phyloP scores from a whole-genome alignment of 2,888 invertebrate species.

The Tenodera sinensis region DNA sequence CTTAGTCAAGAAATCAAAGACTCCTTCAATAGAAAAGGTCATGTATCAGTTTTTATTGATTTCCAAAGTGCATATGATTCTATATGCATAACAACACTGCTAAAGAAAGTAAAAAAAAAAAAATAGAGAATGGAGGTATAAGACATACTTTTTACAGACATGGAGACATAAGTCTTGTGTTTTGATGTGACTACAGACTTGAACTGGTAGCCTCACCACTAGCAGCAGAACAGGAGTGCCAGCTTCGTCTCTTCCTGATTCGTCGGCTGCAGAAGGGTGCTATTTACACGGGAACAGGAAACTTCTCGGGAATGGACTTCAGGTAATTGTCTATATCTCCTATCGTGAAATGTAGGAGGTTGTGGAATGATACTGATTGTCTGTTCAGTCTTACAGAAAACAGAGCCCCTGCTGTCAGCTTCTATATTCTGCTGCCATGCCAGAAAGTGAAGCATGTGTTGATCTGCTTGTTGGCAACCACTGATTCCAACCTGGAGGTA shows the following conservation, averaged over 20 bases:
- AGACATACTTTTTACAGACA: too few relatives aligned
- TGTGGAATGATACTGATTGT: too few relatives aligned
- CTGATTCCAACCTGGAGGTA: slow-evolving; percentile 29
- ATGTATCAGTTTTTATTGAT: too few relatives aligned
- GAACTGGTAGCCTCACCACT: slow-evolving; percentile 19
- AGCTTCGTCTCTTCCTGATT: slow-evolving; percentile 27
- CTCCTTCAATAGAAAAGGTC: too few relatives aligned
- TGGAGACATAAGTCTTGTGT: too few relatives aligned
- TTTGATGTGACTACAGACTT: slow-evolving; percentile 5
- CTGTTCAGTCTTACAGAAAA: slow-evolving; percentile 4
- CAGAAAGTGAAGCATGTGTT: slow-evolving; percentile 10
- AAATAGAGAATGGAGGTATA: too few relatives aligned
- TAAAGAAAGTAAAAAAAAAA: too few relatives aligned
- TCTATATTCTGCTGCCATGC: slow-evolving; percentile 28
- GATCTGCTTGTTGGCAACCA: slow-evolving; percentile 25
- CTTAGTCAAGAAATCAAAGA: too few relatives aligned
- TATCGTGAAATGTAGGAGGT: too few relatives aligned
- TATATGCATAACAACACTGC: too few relatives aligned
- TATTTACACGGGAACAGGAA: slow-evolving; percentile 30
- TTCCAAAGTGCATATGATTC: too few relatives aligned
- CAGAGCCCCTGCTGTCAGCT: slow-evolving; percentile 29
- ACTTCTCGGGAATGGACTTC: slow-evolving; percentile 32
- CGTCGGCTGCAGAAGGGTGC: slow-evolving; percentile 31
- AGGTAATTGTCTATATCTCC: slow-evolving; percentile 16
- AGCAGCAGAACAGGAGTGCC: slow-evolving; percentile 26